phyloP scores from a whole-genome alignment of 2,797 vertebrate genomes.

The Pseudomugil tenellus region DNA sequence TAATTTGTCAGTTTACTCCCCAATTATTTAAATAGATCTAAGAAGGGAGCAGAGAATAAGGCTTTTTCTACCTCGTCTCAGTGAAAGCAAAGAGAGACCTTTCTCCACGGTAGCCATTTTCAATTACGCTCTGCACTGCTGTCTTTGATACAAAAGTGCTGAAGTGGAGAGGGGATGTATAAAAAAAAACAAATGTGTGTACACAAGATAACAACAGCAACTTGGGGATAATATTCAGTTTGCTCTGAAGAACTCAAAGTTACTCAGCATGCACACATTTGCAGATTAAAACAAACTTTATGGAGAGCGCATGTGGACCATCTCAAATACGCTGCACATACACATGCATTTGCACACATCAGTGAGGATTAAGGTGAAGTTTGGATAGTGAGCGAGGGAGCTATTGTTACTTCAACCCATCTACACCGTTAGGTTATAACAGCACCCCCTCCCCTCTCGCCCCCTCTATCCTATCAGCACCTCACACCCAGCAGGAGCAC shows the following conservation, averaged over 20 bases:
- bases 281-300: slow-evolving; percentile 68
- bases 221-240: slow-evolving; percentile 75
- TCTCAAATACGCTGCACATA: slow-evolving; percentile 21
- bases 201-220: slow-evolving; percentile 80
- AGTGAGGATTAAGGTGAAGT: slow-evolving; percentile 45
- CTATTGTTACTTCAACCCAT: slow-evolving; percentile 39
- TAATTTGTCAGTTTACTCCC: slow-evolving; percentile 87
- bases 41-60: slow-evolving; percentile 78
- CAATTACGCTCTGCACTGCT: slow-evolving; percentile 75
- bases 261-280: slow-evolving; percentile 60
- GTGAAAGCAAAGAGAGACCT: slow-evolving; percentile 78
- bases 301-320: not conserved
- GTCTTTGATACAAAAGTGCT: slow-evolving; percentile 80
- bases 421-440: slow-evolving; percentile 32
- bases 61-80: slow-evolving; percentile 73
- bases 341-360: slow-evolving; percentile 16
- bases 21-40: slow-evolving; percentile 87
- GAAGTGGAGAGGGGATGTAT: slow-evolving; percentile 75
- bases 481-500: slow-evolving; percentile 29
- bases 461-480: slow-evolving; percentile 53
- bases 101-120: slow-evolving; percentile 82
- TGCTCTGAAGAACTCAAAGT: slow-evolving; percentile 70
- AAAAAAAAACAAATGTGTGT: slow-evolving; percentile 84
- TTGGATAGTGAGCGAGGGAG: slow-evolving; percentile 21
- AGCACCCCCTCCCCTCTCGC: slow-evolving; percentile 9